Evolutionary conservation across 2,113 vertebrate species (phyloP).

Genomic region (Amia ocellicauda): DNA sequence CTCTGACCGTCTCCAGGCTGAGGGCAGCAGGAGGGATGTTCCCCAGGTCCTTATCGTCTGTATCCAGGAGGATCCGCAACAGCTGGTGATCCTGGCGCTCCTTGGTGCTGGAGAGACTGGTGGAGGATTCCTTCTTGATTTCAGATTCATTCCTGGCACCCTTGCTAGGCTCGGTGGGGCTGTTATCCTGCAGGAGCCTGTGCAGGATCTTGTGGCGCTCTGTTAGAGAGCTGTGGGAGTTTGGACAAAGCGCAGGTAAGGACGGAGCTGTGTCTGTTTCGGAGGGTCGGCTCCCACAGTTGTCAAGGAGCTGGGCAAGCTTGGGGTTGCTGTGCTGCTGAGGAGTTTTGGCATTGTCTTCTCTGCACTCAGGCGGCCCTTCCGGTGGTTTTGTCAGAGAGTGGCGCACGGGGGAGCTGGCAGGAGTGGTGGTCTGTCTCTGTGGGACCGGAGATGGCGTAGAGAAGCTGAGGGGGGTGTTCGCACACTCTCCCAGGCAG

Average conservation of each 20-base stretch:
- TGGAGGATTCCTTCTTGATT: constrained; percentile 73
- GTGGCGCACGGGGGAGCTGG: constrained; percentile 52
- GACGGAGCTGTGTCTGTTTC: constrained; percentile 52
- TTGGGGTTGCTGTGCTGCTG: constrained; percentile 68
- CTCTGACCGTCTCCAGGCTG: constrained; percentile 82
- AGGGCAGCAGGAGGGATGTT: constrained; percentile 72
- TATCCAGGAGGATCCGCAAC: constrained; percentile 88
- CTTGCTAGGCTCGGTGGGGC: constrained; percentile 72
- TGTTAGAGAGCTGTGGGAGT: constrained; percentile 87
- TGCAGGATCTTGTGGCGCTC: constrained; percentile 92
- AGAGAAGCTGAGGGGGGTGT: constrained; percentile 64
- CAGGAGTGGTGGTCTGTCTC: constrained; percentile 63
- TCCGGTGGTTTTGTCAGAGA: constrained; percentile 66
- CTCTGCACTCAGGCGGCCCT: constrained; percentile 32
- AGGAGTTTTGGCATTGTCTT: constrained; percentile 60
- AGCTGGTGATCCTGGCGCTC: constrained; percentile 90
- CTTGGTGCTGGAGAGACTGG: constrained; percentile 63
- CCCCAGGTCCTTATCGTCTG: constrained; percentile 83
- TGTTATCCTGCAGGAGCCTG: constrained; percentile 88
- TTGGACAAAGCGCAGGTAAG: constrained; percentile 70
- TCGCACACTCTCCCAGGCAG: constrained; percentile 58
- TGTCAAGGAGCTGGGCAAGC: constrained; percentile 78
- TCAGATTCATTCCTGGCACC: constrained; percentile 41
- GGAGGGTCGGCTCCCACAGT: constrained; percentile 46
- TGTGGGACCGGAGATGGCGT: constrained; percentile 67